Conservation (phyloP, 2,113 vertebrate genomes). For the Cardinalis cardinalis region DNA sequence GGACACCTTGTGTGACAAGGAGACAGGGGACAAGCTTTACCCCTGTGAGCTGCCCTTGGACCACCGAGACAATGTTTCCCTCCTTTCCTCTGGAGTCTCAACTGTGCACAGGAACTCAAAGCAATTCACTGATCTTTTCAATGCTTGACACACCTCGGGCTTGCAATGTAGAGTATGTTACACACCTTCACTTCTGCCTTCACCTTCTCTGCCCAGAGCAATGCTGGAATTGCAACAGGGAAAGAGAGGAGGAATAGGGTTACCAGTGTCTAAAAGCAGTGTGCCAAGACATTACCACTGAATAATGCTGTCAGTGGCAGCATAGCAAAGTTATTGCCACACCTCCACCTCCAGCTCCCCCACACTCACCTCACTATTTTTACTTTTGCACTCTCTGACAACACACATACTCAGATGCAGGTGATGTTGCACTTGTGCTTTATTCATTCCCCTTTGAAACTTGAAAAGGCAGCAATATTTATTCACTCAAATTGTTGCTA, state of each 20-base stretch:
- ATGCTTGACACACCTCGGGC: neutral
- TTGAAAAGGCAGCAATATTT: neutral
- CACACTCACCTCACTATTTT: neutral
- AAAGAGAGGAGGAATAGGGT: neutral
- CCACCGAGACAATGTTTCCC: neutral
- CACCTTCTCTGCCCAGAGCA: neutral
- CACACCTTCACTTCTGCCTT: neutral
- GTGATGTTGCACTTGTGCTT: fast-evolving
- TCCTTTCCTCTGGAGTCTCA: neutral
- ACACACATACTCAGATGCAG: fast-evolving
- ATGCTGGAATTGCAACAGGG: neutral
- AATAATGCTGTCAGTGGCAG: neutral
- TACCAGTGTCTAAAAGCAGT: neutral
- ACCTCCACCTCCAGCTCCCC: neutral
- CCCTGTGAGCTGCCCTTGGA: neutral
- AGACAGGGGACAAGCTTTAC: neutral
- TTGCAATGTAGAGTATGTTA: neutral
- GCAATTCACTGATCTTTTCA: neutral
- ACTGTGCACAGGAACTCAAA: neutral
- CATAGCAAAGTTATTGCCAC: neutral
- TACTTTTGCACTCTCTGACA: neutral
- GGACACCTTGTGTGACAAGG: neutral
- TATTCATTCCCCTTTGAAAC: neutral
- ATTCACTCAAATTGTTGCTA: neutral
- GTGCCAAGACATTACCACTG: neutral